Evolutionary conservation across 2,113 vertebrate species (phyloP), one percentile per base, ranked within the genome.

Genomic region (Leucoraja erinaceus): DNA sequence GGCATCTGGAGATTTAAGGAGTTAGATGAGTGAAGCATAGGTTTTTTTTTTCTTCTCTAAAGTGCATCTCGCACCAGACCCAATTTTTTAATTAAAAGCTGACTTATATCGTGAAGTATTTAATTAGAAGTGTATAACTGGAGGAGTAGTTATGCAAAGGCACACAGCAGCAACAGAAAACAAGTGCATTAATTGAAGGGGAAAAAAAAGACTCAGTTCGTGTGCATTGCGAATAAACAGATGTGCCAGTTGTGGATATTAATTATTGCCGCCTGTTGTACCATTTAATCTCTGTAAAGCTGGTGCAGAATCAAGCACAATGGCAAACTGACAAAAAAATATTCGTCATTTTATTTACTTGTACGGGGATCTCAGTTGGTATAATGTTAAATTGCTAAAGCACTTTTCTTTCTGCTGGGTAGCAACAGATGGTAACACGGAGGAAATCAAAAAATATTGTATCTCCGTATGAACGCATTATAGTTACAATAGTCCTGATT

Each of bases 81-180:
- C 3, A 66, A 66, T n/a, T 63, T 88, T 83, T 63, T 63, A 88
- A 88, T 88, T 88, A 88, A 88, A 88, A 66, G 83, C 83, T n/a
- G 59, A 88, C 83, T 63, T 88, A 31, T 18, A 88, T 59, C 63
- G 83, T 66, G 83, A 88, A 31, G 83, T 88, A 56, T 88, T 88
- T 88, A 88, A 88, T 88, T 88, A 66, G 83, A n/a, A 88, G 59
- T n/a, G 61, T 28, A 63, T 61, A 63, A 61, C 83, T 18, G 16
- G 83, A 61, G 16, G 83, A 61, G 11, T 63, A 28, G n/a, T 88
- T 31, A 88, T n/a, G n/a, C 83, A 31, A 16, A 63, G 83, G 31
- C 83, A 88, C 28, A 86, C n/a, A 31, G 83, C 59, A 18, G 83
- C n/a, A 63, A n/a, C 59, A 88, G 14, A 88, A 88, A 88, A 31